Conservation (phyloP, 2,113 vertebrate genomes). For the Redunca redunca region DNA sequence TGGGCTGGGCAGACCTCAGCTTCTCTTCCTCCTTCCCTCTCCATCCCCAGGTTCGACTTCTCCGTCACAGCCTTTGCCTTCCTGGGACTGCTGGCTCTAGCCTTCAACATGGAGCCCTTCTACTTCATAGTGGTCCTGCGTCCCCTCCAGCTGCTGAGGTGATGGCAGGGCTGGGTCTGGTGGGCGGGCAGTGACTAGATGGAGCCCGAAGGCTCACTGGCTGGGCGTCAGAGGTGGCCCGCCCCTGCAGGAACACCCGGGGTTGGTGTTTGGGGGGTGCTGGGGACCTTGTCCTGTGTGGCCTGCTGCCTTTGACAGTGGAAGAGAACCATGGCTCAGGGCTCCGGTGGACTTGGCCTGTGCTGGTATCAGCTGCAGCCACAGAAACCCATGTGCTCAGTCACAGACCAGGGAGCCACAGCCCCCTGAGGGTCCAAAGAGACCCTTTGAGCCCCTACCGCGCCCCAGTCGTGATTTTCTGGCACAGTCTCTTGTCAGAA, state of each 20-base stretch:
- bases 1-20: fast-evolving
- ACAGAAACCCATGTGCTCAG: neutral
- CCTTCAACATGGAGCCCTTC: slow-evolving; percentile 95
- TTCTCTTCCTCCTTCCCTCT: neutral
- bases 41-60: slow-evolving; percentile 91
- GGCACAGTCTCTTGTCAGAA: neutral
- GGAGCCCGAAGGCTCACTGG: fast-evolving
- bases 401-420: neutral
- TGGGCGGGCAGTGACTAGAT: neutral
- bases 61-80: slow-evolving; percentile 93
- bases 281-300: fast-evolving
- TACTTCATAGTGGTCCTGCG: slow-evolving; percentile 97
- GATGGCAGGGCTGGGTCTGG: neutral
- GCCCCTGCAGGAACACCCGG: neutral
- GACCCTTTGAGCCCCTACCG: neutral
- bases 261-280: neutral
- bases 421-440: neutral
- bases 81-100: slow-evolving; percentile 92
- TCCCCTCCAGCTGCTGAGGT: slow-evolving; percentile 96
- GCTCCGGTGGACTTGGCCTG: neutral
- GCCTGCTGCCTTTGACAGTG: neutral
- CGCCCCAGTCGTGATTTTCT: fast-evolving
- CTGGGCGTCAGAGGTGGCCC: neutral
- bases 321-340: neutral
- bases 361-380: neutral